Percentiles rank a stretch among this genome's conserved stretches.
Evolutionary conservation across 1,140 invertebrate species (phyloP).

Genomic region (Eriocheir sinensis): DNA sequence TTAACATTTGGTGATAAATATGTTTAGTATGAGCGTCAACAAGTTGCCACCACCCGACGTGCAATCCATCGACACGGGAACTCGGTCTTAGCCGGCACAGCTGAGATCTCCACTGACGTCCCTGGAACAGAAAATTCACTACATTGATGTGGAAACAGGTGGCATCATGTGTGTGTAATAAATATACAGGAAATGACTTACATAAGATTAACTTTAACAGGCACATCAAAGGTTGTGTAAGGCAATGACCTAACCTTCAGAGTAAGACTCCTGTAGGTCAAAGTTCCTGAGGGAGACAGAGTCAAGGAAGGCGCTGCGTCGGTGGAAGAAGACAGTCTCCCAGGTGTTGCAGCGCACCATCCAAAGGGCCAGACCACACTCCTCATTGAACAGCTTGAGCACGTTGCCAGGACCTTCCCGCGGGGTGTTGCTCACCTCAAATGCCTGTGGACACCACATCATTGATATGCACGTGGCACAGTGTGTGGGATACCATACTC

Average conservation of each 20-base stretch:
- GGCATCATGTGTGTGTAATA: neutral
- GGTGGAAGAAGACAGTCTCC: constrained; percentile 79
- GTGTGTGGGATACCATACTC: neutral
- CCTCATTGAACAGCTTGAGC: constrained; percentile 71
- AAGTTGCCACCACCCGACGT: constrained; percentile 51
- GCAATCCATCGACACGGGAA: constrained; percentile 77
- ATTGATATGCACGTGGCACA: too few species aligned
- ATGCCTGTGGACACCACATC: constrained; percentile 60
- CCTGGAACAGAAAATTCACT: constrained; percentile 44
- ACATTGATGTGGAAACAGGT: too few species aligned
- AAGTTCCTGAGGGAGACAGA: constrained; percentile 69
- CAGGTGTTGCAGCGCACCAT: constrained; percentile 76
- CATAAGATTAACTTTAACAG: neutral
- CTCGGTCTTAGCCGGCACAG: constrained; percentile 69
- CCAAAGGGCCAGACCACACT: constrained; percentile 76
- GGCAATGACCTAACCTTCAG: constrained; percentile 62
- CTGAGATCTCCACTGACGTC: constrained; percentile 69
- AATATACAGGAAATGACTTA: neutral
- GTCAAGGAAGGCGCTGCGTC: constrained; percentile 68
- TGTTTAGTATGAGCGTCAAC: neutral
- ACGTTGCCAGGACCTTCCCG: constrained; percentile 71
- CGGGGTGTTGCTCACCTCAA: constrained; percentile 63
- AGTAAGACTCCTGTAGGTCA: constrained; percentile 75
- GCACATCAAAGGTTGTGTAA: neutral
- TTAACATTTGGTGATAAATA: too few species aligned